phyloP scores from a whole-genome alignment of 1,140 invertebrate species.

The Tetramorium alpestre region DNA sequence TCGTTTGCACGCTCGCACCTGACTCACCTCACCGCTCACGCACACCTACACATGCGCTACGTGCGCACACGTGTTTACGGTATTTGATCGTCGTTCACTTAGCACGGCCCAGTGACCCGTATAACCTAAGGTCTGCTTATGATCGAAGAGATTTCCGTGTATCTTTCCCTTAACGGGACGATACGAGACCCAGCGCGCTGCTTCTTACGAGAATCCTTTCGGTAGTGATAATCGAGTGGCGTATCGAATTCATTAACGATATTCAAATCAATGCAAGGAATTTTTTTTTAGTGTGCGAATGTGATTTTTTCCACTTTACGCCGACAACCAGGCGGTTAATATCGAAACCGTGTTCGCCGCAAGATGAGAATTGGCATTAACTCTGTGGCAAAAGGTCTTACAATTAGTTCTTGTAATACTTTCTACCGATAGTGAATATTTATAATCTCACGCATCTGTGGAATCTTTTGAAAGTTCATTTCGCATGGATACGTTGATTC shows the following conservation, averaged over 20 bases:
- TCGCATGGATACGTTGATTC: background rate
- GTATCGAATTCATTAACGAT: constrained; percentile 1
- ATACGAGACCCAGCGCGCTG: background rate
- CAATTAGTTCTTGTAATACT: background rate
- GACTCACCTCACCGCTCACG: constrained; percentile 22
- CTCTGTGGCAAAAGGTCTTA: background rate
- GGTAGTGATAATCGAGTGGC: constrained; percentile 22
- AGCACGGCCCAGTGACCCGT: constrained; percentile 81
- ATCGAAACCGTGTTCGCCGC: background rate
- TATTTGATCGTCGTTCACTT: constrained; percentile 68
- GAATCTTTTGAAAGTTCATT: constrained; percentile 10
- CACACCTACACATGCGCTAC: background rate
- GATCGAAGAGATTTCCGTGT: constrained; percentile 69
- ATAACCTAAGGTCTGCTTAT: constrained; percentile 77
- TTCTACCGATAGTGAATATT: constrained; percentile 9
- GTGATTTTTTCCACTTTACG: constrained; percentile 7
- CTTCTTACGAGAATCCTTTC: constrained; percentile 32
- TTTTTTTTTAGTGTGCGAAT: background rate
- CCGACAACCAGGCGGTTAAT: background rate
- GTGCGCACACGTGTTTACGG: constrained; percentile 55
- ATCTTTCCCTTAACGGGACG: constrained; percentile 55
- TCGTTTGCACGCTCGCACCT: constrained; percentile 63
- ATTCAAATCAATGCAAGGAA: constrained; percentile 21
- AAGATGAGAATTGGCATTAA: constrained; percentile 4
- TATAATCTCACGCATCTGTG: constrained; percentile 8